phyloP scores from a whole-genome alignment of 1,140 invertebrate genomes.

The Drepana arcuata region DNA sequence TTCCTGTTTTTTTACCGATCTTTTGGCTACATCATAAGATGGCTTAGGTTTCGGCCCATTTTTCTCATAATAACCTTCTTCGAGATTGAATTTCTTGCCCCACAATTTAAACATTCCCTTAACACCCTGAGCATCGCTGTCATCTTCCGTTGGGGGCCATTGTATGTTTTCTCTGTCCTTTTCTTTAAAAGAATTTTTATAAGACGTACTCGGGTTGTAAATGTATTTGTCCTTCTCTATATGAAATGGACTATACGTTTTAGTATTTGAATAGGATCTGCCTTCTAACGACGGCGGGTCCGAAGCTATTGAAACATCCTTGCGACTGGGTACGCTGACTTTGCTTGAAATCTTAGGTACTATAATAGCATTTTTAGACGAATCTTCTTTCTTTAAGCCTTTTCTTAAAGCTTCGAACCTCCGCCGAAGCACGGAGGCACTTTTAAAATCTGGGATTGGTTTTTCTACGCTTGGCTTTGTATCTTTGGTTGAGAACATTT shows the following conservation, averaged over 20 bases:
- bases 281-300: conserved; percentile 42
- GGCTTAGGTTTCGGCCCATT: conserved; percentile 10
- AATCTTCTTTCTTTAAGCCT: conserved; percentile 17
- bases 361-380: conserved; percentile 1
- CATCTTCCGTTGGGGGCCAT: conserved; percentile 13
- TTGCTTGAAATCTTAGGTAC: conserved; percentile 19
- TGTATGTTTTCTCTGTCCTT: conserved; percentile 11
- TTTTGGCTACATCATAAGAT: conserved; percentile 6
- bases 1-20: conserved; percentile 15
- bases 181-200: conserved; percentile 11
- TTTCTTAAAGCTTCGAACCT: conserved; percentile 39
- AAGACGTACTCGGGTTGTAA: conserved; percentile 2
- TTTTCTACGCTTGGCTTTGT: conserved; percentile 19
- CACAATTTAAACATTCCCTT: conserved; percentile 50
- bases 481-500: conserved; percentile 28
- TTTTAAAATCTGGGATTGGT: conserved; percentile 25
- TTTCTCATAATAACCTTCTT: conserved; percentile 24
- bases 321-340: conserved; percentile 17
- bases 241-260: conserved; percentile 20
- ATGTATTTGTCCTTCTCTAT: conserved; percentile 7
- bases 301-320: conserved; percentile 43
- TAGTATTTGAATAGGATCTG: conserved; percentile 30
- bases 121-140: conserved; percentile 30
- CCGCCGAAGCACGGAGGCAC: conserved; percentile 27
- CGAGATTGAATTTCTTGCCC: conserved; percentile 45